phyloP scores from a whole-genome alignment of 2,113 vertebrate genomes.

The Sinocyclocheilus anshuiensis region DNA sequence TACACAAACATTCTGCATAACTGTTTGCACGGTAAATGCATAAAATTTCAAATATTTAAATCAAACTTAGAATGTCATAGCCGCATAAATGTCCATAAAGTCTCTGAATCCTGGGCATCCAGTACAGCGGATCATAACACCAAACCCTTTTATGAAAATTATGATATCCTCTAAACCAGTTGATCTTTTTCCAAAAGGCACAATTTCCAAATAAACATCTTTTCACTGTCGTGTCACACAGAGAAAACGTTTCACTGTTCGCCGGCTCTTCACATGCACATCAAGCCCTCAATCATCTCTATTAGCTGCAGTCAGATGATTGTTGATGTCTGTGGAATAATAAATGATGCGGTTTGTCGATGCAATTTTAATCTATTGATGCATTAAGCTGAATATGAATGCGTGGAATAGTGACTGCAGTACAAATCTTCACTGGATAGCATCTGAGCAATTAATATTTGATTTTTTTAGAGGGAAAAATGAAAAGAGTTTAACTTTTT shows the following conservation, averaged over 20 bases:
- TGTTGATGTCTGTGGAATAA: background rate
- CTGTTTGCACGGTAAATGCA: background rate
- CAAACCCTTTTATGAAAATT: background rate
- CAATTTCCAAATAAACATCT: background rate
- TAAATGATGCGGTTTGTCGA: background rate
- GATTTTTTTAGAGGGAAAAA: no score
- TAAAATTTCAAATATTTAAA: background rate
- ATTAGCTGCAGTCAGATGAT: background rate
- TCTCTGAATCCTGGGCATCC: background rate
- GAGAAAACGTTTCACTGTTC: constrained; percentile 38
- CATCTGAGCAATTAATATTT: no score
- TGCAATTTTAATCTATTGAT: background rate
- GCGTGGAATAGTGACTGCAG: background rate
- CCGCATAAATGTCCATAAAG: background rate
- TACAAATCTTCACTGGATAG: background rate
- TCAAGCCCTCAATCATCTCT: constrained; percentile 1
- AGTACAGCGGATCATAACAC: constrained; percentile 1
- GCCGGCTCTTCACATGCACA: background rate
- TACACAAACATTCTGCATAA: background rate
- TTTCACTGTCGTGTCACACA: background rate
- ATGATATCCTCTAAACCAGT: background rate
- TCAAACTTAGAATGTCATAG: background rate
- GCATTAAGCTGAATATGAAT: constrained; percentile 12
- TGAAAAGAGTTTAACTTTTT: background rate
- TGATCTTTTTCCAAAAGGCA: background rate